phyloP scores from a whole-genome alignment of 2,888 invertebrate species.

The Dinocampus coccinellae region DNA sequence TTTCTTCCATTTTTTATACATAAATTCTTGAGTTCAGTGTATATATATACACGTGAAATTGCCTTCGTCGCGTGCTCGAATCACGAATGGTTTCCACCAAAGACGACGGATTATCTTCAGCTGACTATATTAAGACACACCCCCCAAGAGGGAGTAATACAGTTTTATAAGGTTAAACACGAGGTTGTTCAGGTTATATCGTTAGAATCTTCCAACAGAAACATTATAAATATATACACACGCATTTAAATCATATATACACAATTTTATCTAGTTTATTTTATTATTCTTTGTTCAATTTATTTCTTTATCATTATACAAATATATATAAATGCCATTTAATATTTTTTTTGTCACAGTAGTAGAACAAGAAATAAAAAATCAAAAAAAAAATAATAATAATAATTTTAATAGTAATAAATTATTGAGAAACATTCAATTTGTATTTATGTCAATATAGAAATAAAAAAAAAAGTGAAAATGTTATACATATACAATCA shows the following conservation, averaged over 20 bases:
- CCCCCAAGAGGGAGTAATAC: conserved; percentile 13
- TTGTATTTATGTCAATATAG: background rate
- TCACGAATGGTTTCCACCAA: conserved; percentile 23
- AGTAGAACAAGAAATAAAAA: background rate
- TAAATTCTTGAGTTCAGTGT: conserved; percentile 12
- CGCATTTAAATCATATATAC: background rate
- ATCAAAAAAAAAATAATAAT: no score
- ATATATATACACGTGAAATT: conserved; percentile 28
- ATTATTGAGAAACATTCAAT: background rate
- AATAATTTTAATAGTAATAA: no score
- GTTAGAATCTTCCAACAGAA: background rate
- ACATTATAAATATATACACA: background rate
- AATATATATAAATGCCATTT: background rate
- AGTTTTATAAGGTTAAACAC: conserved; percentile 23
- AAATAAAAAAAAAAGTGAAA: background rate
- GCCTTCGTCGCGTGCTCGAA: conserved; percentile 34
- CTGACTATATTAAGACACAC: conserved; percentile 32
- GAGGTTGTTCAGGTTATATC: conserved; percentile 19
- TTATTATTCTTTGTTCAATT: conserved; percentile 16
- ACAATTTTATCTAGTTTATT: background rate
- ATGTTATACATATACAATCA: background rate
- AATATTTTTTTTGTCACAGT: background rate
- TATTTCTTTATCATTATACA: conserved; percentile 3
- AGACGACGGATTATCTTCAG: conserved; percentile 32
- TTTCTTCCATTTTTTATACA: background rate